Percentiles rank a stretch among this genome's conserved stretches.
Conservation (phyloP, 2,797 vertebrate species). For the Acipenser transmontanus region DNA sequence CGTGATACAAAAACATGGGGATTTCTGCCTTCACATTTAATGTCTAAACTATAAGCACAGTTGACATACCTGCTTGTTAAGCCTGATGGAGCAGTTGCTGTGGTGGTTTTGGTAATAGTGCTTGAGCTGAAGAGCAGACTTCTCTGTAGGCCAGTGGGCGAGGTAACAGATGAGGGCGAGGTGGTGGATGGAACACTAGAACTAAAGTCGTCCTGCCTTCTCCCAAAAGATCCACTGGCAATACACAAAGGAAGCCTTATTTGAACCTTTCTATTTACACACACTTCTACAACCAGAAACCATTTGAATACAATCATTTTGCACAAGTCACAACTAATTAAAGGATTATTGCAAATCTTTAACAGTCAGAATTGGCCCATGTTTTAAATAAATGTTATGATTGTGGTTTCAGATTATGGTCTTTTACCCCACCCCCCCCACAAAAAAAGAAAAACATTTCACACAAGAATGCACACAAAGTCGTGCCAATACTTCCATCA, state of each 20-base stretch:
- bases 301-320: too few species aligned
- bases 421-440: too few species aligned
- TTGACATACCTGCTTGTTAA: slow-evolving; percentile 79
- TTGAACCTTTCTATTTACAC: too few species aligned
- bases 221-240: slow-evolving; percentile 84
- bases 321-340: too few species aligned
- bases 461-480: too few species aligned
- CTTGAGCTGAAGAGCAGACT: slow-evolving; percentile 73
- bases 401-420: too few species aligned
- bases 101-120: slow-evolving; percentile 65
- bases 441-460: too few species aligned
- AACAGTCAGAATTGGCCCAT: too few species aligned
- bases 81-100: slow-evolving; percentile 76
- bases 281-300: too few species aligned
- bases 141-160: slow-evolving; percentile 81
- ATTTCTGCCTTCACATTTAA: neutral
- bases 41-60: neutral
- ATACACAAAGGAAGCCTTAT: neutral
- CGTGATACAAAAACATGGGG: neutral
- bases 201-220: slow-evolving; percentile 84
- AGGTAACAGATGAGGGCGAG: slow-evolving; percentile 87
- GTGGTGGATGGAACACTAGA: slow-evolving; percentile 73
- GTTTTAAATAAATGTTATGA: too few species aligned
- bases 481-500: too few species aligned
- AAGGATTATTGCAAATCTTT: too few species aligned